phyloP scores from a whole-genome alignment of 2,888 invertebrate genomes.

The Catocala fraxini region DNA sequence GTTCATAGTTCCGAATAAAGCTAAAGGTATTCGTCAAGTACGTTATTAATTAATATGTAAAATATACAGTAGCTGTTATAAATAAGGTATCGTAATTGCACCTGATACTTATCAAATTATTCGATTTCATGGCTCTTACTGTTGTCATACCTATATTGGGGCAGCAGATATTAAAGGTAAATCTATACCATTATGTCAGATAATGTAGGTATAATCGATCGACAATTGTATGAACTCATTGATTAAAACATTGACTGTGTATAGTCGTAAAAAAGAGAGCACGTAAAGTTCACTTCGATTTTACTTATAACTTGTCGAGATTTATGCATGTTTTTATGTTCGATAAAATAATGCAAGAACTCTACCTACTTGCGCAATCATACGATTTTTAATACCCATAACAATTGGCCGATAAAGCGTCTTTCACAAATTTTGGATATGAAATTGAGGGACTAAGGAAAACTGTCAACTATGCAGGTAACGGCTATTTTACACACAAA shows the following conservation, averaged over 20 bases:
- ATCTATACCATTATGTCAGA: background rate
- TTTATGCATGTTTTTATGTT: no score
- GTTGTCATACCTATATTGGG: slow-evolving; percentile 36
- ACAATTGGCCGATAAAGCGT: no score
- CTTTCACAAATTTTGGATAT: no score
- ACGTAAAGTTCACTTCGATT: no score
- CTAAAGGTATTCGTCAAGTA: slow-evolving; percentile 22
- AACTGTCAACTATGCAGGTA: no score
- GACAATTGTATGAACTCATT: background rate
- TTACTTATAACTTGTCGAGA: no score
- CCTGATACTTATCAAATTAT: slow-evolving; percentile 45
- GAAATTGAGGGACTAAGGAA: no score
- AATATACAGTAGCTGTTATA: slow-evolving; percentile 39
- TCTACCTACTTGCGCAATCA: no score
- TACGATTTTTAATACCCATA: no score
- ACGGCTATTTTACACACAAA: no score
- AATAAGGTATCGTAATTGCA: slow-evolving; percentile 32
- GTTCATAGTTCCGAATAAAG: slow-evolving; percentile 10
- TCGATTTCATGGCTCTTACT: slow-evolving; percentile 33
- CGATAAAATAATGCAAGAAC: no score
- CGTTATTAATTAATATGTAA: slow-evolving; percentile 43
- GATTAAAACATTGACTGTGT: background rate
- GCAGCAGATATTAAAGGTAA: background rate
- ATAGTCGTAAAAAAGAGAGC: no score
- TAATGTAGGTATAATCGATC: background rate